Percentiles rank a stretch among this genome's conserved stretches.
Conservation (phyloP, 2,888 invertebrate species). For the Polymixis flavicincta region DNA sequence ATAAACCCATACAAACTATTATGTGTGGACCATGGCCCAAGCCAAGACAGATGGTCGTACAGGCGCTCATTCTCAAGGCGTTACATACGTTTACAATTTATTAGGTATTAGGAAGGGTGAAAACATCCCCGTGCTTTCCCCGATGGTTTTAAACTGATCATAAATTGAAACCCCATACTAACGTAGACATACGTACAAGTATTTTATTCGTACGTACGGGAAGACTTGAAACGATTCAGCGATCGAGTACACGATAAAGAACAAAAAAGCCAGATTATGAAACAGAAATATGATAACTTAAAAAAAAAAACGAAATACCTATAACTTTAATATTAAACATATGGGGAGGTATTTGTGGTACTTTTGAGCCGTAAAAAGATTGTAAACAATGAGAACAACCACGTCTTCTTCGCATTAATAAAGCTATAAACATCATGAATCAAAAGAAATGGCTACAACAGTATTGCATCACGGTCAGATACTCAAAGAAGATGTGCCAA, state of each 20-base stretch:
- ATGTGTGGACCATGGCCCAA: neutral
- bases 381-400: neutral
- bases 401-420: neutral
- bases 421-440: neutral
- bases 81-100: slow-evolving; percentile 57
- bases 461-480: slow-evolving; percentile 1
- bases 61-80: slow-evolving; percentile 49
- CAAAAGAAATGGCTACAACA: neutral
- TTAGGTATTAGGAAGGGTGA: slow-evolving; percentile 52
- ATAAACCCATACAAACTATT: neutral
- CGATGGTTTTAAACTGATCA: slow-evolving; percentile 55
- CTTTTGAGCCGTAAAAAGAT: neutral
- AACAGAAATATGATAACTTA: neutral
- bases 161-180: slow-evolving; percentile 49
- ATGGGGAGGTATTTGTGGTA: no score
- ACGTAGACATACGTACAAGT: neutral
- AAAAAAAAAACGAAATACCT: neutral
- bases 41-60: slow-evolving; percentile 35
- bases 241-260: no score
- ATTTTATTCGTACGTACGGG: neutral
- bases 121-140: slow-evolving; percentile 43
- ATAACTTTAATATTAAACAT: neutral
- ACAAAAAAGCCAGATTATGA: neutral
- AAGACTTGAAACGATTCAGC: neutral
- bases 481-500: neutral